Conservation (phyloP, 64 coral and sea anemone species). For the Pocillopora damicornis region DNA sequence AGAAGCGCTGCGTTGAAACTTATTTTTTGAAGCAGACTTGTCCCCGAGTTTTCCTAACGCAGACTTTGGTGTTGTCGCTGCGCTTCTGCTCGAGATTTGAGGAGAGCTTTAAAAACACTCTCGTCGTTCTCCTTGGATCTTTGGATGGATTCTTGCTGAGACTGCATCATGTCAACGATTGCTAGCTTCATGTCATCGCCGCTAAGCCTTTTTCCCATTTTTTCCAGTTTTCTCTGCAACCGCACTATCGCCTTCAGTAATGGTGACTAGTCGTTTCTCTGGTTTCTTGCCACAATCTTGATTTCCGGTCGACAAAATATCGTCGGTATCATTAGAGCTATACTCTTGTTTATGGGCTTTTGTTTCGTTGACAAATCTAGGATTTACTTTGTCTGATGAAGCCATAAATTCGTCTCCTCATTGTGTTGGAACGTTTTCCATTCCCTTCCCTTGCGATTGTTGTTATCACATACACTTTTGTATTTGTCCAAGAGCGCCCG, state of each 20-base stretch:
- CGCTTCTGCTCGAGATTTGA: slow-evolving; percentile 33
- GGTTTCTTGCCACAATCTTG: no score
- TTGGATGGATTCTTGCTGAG: slow-evolving; percentile 51
- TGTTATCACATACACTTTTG: slow-evolving; percentile 51
- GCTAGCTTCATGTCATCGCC: slow-evolving; percentile 36
- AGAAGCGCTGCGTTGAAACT: slow-evolving; percentile 7
- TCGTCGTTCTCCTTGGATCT: slow-evolving; percentile 59
- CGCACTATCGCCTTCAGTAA: no score
- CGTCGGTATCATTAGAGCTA: slow-evolving; percentile 9
- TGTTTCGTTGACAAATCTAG: slow-evolving; percentile 59
- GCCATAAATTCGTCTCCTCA: slow-evolving; percentile 57
- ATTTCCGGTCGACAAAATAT: neutral
- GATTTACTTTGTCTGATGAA: slow-evolving; percentile 47
- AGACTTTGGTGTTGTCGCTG: slow-evolving; percentile 35
- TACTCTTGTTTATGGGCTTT: neutral
- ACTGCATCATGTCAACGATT: slow-evolving; percentile 55
- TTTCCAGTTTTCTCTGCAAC: no score
- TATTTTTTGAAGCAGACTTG: slow-evolving; percentile 45
- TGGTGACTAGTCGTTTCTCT: no score
- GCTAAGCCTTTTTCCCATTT: neutral
- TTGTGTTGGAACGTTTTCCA: slow-evolving; percentile 51
- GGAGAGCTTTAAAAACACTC: slow-evolving; percentile 35
- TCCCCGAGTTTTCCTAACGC: slow-evolving; percentile 40
- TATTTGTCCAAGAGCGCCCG: slow-evolving; percentile 41
- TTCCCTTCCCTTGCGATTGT: slow-evolving; percentile 45